A percentile compares a stretch with the other conserved stretches of the same genome.
phyloP scores from a whole-genome alignment of 2,113 vertebrate genomes.

The Notarius lentiginosus region DNA sequence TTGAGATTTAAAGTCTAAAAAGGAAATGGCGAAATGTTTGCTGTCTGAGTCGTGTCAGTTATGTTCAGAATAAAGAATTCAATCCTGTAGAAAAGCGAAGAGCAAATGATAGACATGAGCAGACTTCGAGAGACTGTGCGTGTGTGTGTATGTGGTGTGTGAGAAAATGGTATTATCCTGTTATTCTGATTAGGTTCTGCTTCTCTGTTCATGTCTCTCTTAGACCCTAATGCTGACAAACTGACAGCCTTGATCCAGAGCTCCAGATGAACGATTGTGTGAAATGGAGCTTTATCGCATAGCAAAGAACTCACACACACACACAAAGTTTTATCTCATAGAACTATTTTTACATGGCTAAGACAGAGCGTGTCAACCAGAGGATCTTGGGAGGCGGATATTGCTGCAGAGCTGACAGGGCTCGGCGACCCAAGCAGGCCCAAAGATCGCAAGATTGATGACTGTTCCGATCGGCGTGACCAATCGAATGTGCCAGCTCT shows the following conservation, averaged over 20 bases:
- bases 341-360: conserved; percentile 40
- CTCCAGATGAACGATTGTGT: conserved; percentile 26
- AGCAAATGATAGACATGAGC: conserved; percentile 7
- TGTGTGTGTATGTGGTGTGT: conserved; percentile 10
- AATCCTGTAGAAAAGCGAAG: background rate
- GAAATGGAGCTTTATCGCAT: conserved; percentile 20
- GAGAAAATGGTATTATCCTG: conserved; percentile 41
- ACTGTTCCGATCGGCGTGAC: conserved; percentile 61
- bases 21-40: background rate
- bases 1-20: conserved; percentile 3
- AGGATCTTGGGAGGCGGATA: conserved; percentile 36
- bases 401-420: conserved; percentile 39
- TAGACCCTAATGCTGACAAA: conserved; percentile 27
- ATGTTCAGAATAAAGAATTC: conserved; percentile 22
- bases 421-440: conserved; percentile 24
- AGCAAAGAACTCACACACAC: conserved; percentile 8
- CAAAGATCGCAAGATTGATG: conserved; percentile 47
- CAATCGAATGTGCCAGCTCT: conserved; percentile 62
- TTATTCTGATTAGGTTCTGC: conserved; percentile 44
- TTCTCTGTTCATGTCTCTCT: conserved; percentile 30
- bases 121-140: background rate
- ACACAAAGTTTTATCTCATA: conserved; percentile 48
- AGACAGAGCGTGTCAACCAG: conserved; percentile 48
- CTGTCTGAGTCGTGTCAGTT: conserved; percentile 20
- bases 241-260: conserved; percentile 50